These are phyloP conservation scores for Halictus rubicundus DNA, from an alignment of 1,140 invertebrate species.

Conservation along the genomic window DNA sequence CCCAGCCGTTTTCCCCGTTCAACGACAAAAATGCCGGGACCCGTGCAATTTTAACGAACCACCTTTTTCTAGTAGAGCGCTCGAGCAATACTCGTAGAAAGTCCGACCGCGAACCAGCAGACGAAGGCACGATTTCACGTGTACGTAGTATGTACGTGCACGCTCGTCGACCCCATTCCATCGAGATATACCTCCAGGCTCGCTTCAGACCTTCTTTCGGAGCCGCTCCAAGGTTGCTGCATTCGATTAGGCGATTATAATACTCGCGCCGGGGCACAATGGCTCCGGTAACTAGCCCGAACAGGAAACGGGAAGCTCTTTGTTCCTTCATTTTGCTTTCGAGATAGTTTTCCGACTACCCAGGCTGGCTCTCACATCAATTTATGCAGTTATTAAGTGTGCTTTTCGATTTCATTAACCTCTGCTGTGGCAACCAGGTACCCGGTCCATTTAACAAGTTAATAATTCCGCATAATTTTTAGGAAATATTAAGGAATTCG, in stretches of 20 bases:
- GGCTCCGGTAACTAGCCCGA: neutral
- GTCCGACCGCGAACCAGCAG: neutral
- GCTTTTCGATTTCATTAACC: no score
- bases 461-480: no score
- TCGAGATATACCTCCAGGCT: conserved; percentile 21
- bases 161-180: conserved; percentile 16
- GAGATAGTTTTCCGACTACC: no score
- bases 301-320: no score
- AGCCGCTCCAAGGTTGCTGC: conserved; percentile 32
- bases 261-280: neutral
- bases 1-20: neutral
- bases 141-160: conserved; percentile 9
- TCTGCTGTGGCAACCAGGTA: no score
- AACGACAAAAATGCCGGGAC: conserved; percentile 28
- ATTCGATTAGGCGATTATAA: conserved; percentile 27
- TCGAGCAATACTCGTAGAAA: conserved; percentile 10
- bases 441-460: no score
- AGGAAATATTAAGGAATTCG: no score
- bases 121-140: conserved; percentile 25
- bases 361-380: no score
- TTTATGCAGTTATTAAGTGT: no score
- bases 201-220: conserved; percentile 15
- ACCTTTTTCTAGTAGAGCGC: conserved; percentile 2
- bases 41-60: conserved; percentile 31
- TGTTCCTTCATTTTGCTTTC: neutral